phyloP scores from a whole-genome alignment of 2,797 vertebrate genomes.

The Molothrus aeneus region DNA sequence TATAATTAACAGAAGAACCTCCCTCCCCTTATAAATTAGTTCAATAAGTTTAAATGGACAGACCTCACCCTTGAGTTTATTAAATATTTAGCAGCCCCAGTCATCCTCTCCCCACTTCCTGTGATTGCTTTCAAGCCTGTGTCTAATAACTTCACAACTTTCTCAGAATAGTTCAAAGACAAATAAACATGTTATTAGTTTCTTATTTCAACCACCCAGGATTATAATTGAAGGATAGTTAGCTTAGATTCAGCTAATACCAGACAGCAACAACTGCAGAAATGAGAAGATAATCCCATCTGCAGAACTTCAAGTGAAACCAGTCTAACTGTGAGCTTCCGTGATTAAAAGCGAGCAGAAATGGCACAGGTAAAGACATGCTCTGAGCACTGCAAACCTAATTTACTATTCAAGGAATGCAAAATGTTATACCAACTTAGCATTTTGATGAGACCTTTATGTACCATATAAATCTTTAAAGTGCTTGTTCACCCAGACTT shows the following conservation, averaged over 20 bases:
- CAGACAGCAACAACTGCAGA: background rate
- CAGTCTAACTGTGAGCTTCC: background rate
- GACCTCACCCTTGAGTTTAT: background rate
- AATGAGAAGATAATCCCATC: background rate
- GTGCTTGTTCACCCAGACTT: background rate
- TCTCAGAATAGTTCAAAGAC: background rate
- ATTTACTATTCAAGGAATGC: background rate
- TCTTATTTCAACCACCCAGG: background rate
- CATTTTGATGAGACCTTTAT: constrained; percentile 10
- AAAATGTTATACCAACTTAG: background rate
- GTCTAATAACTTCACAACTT: background rate
- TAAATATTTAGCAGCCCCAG: background rate
- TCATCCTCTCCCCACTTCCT: background rate
- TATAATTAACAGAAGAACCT: background rate
- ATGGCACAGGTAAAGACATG: background rate
- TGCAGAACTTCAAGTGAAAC: background rate
- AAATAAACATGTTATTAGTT: background rate
- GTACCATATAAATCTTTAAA: background rate
- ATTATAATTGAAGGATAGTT: background rate
- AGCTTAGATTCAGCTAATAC: background rate
- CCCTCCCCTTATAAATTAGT: background rate
- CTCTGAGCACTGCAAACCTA: background rate
- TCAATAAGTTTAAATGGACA: background rate
- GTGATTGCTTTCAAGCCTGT: background rate
- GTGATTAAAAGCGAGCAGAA: background rate